Evolutionary conservation across 2,888 invertebrate genomes (phyloP).

Genomic region (Chymomyza procnemis): DNA sequence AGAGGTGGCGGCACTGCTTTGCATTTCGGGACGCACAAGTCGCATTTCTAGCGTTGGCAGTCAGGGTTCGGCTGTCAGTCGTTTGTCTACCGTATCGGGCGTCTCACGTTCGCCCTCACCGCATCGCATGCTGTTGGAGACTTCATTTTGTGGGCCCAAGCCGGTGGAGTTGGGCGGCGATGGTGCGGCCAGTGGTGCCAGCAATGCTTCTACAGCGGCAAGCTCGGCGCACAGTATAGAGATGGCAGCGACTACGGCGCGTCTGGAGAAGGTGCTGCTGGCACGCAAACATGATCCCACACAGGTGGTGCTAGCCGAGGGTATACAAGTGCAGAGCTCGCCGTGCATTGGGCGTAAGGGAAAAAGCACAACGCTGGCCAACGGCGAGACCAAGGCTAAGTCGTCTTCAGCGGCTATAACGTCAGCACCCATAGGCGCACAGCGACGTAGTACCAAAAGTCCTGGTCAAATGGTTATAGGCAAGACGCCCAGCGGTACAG

Average conservation of each 20-base stretch:
- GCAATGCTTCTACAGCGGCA: conserved; percentile 51
- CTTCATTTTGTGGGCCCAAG: conserved; percentile 93
- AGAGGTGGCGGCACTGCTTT: conserved; percentile 86
- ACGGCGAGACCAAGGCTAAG: conserved; percentile 60
- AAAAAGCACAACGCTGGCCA: conserved; percentile 57
- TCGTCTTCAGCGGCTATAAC: conserved; percentile 9
- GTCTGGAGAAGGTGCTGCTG: conserved; percentile 81
- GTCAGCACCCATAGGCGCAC: conserved; percentile 52
- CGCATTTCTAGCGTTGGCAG: conserved; percentile 90
- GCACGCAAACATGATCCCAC: conserved; percentile 84
- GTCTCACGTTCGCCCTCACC: conserved; percentile 89
- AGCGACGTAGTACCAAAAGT: conserved; percentile 72
- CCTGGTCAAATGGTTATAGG: conserved; percentile 77
- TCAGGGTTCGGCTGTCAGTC: conserved; percentile 84
- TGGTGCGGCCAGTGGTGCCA: conserved; percentile 75
- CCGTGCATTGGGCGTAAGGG: conserved; percentile 48
- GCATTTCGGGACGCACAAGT: conserved; percentile 88
- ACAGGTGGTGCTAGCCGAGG: conserved; percentile 83
- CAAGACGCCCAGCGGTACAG: conserved; percentile 78
- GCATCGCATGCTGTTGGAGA: conserved; percentile 93
- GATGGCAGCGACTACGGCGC: conserved; percentile 77
- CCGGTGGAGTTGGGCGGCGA: conserved; percentile 81
- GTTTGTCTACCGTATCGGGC: conserved; percentile 81
- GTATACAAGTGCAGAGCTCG: conserved; percentile 80
- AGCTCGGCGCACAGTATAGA: conserved; percentile 52